Percentiles rank a stretch among this genome's conserved stretches.
These are phyloP conservation scores for Leptoclinus maculatus DNA, from an alignment of 2,797 vertebrate genomes.

Conservation along the genomic window DNA sequence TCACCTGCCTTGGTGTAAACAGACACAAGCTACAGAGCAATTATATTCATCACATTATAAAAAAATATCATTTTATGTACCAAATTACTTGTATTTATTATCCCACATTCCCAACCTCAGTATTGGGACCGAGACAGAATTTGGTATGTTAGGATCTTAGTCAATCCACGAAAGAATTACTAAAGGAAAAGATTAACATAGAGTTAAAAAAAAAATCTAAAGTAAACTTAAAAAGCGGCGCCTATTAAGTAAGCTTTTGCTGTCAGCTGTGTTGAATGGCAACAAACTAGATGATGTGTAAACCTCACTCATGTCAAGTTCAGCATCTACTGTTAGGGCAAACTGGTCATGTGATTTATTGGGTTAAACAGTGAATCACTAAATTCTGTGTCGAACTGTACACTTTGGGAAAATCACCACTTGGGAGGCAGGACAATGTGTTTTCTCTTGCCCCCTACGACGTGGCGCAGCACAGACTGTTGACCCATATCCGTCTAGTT, in stretches of 20 bases:
- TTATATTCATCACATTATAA: conserved; percentile 1
- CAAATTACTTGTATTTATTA: not conserved
- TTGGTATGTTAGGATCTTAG: not conserved
- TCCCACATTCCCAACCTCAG: not conserved
- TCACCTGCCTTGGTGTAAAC: conserved; percentile 19
- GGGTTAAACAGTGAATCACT: conserved; percentile 22
- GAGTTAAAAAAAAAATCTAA: not conserved
- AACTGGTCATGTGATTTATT: conserved; percentile 1
- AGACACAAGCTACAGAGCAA: conserved; percentile 34
- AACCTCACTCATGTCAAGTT: conserved; percentile 12
- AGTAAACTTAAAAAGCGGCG: not conserved
- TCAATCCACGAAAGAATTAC: not conserved
- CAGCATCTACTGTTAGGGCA: conserved; percentile 17
- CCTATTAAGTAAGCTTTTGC: not conserved
- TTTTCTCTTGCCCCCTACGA: conserved; percentile 31
- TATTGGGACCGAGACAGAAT: not conserved
- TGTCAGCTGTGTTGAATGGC: conserved; percentile 14
- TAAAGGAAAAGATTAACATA: not conserved
- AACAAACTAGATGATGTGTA: conserved; percentile 22
- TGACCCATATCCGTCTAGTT: conserved; percentile 28
- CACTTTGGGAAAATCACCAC: conserved; percentile 10
- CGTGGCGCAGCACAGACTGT: conserved; percentile 12
- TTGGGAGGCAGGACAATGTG: conserved; percentile 8
- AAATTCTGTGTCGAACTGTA: conserved; percentile 35
- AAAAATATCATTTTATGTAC: conserved; percentile 10